phyloP scores from a whole-genome alignment of 2,797 vertebrate genomes.

The Gadopsis bispinosus region DNA sequence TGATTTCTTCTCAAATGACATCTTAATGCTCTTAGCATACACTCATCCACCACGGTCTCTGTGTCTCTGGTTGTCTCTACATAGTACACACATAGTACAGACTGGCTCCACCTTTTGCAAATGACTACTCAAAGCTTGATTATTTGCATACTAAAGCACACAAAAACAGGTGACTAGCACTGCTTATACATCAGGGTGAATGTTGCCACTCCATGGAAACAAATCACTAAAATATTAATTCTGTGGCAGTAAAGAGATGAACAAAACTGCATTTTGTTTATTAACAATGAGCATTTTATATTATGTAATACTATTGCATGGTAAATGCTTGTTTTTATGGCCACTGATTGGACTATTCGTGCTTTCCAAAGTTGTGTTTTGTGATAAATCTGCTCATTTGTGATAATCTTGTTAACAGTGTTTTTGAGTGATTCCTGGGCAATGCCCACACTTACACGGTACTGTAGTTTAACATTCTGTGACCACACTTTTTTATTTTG shows the following conservation, averaged over 20 bases:
- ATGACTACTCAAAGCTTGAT: conserved; percentile 10
- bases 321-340: conserved; percentile 2
- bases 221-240: not conserved
- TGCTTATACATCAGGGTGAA: not conserved
- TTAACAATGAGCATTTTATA: not conserved
- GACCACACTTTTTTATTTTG: not conserved
- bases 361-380: not conserved
- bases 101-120: conserved; percentile 14
- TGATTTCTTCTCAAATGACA: conserved; percentile 27
- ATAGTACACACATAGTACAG: not conserved
- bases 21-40: conserved; percentile 22
- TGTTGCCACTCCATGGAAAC: not conserved
- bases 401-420: conserved; percentile 6
- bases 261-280: not conserved
- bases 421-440: not conserved
- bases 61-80: conserved; percentile 13
- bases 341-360: not conserved
- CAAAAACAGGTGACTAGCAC: not conserved
- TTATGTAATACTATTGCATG: not conserved
- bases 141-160: conserved; percentile 26
- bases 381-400: conserved; percentile 22
- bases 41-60: conserved; percentile 4
- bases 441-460: not conserved
- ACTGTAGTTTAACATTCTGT: not conserved
- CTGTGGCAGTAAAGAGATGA: not conserved